Base-by-base conservation (phyloP, 2,888 invertebrate species). In the Blastobasis adustella region DNA sequence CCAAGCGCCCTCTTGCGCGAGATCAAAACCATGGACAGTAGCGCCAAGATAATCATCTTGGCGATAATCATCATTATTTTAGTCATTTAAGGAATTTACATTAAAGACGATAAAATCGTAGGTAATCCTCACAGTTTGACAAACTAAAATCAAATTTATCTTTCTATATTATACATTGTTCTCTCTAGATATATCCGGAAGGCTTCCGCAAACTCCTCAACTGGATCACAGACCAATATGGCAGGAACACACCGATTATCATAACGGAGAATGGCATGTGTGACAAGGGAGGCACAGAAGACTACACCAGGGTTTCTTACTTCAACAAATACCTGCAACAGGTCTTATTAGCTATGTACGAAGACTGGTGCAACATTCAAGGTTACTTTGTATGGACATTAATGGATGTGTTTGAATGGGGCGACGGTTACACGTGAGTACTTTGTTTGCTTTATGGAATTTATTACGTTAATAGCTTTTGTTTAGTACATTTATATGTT, bases 371-470 rank as follows among this genome's bases (percentile, higher is more conserved):
- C 55, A 81, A 84, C 50, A 66, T 90, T 0, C 72, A 71, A 51
- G 91, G 90, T 0, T 92, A 91, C 69, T 89, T 89, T 9, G 90
- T 89, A 0, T 91, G 92, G 91, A 90, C 90, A 3, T 73, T 92
- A 38, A 82, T 92, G 82, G 92, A 92, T 63, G 91, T 90, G 63
- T 91, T 92, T 58, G 92, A 92, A 72, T 92, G 91, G 91, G 70
- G 64, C 1, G 69, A 69, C 42, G 91, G 90, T 40, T 91, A 89
- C 65, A 71, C 67, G 76, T 86, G 69, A 70, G 75, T 67, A 40
- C 38, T 39, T 10, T 45, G 45, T 45, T 45, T 10, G 10, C 23
- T 23, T 23, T 23, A 23, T 23, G 23, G 1, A 23, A 23, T 23
- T n/a, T 23, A 23, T 23, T 23, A 23, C 3, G 3, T 23, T 23